Base-by-base conservation (phyloP, 2,888 invertebrate genomes). In the Platycheirus rosarum region DNA sequence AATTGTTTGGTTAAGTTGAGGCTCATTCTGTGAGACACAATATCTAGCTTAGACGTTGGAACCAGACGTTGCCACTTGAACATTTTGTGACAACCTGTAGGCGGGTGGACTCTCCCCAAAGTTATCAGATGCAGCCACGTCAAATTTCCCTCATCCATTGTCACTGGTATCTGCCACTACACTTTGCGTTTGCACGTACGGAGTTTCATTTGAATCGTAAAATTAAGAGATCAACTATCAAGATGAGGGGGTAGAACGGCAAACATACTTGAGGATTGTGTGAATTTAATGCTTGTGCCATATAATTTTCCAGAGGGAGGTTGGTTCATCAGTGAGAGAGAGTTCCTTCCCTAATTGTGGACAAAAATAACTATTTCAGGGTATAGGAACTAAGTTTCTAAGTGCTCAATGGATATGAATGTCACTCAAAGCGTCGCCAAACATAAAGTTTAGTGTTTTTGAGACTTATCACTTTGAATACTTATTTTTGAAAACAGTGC, bases 281-380 rank as follows among this genome's bases (percentile, higher is more conserved):
- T 79, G 79, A 75, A 65, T 69, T 79, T 79, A 55, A 78, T 78
- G 78, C 23, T 66, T 40, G 16, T 37, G 16, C 11, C 53, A 62
- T 60, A 51, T 46, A 51, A 62, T 29, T 16, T 69, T 14, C 60
- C 44, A 29, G 29, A 20, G 13, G 20, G 29, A 69, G 74, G 74
- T 14, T 11, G n/a, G 18, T 18, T 18, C 14, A 55, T 51, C 51
- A 35, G 68, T 74, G 68, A 78, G 55, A 8, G 18, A 11, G 55
- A 37, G n/a, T n/a, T n/a, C n/a, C n/a, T n/a, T n/a, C n/a, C n/a
- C 35, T 44, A 16, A n/a, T 60, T 37, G 13, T 20, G 16, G 2
- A 6, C 8, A 29, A 18, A 29, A 18, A 35, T 20, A 37, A 13
- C 20, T 35, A n/a, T 13, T 44, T 13, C 0, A 11, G 32, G 35